These are phyloP conservation scores for Xestia rhomboidea DNA, from an alignment of 2,888 invertebrate genomes.

Conservation along the genomic window DNA sequence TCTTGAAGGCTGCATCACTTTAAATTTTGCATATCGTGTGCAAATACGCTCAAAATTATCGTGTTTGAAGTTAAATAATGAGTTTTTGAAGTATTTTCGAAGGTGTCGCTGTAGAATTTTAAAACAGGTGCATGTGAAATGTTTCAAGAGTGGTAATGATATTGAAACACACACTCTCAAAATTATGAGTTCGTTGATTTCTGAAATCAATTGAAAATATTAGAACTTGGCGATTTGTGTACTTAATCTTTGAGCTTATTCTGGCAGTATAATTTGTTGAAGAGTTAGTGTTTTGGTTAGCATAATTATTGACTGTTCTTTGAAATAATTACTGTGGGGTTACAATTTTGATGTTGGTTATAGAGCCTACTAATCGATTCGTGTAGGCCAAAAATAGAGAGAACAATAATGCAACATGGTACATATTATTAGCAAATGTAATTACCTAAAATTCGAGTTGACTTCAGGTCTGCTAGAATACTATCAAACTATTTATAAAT, in stretches of 20 bases:
- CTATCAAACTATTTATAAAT: neutral
- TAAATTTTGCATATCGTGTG: constrained; percentile 62
- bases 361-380: neutral
- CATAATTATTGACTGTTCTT: neutral
- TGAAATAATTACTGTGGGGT: neutral
- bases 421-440: neutral
- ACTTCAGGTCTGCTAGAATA: neutral
- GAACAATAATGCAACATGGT: neutral
- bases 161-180: neutral
- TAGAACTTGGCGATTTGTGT: too few relatives aligned
- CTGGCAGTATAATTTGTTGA: too few relatives aligned
- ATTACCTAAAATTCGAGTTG: neutral
- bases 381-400: neutral
- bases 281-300: too few relatives aligned
- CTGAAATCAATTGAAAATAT: neutral
- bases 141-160: neutral
- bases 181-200: neutral
- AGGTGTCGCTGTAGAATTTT: neutral
- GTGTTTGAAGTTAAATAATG: constrained; percentile 36
- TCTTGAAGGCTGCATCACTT: constrained; percentile 61
- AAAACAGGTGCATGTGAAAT: neutral
- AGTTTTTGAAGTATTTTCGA: constrained; percentile 3
- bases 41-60: constrained; percentile 48
- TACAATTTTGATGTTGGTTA: neutral
- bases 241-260: too few relatives aligned